These are phyloP conservation scores for Epiblema foenella DNA, from an alignment of 2,888 invertebrate genomes.

Conservation along the genomic window DNA sequence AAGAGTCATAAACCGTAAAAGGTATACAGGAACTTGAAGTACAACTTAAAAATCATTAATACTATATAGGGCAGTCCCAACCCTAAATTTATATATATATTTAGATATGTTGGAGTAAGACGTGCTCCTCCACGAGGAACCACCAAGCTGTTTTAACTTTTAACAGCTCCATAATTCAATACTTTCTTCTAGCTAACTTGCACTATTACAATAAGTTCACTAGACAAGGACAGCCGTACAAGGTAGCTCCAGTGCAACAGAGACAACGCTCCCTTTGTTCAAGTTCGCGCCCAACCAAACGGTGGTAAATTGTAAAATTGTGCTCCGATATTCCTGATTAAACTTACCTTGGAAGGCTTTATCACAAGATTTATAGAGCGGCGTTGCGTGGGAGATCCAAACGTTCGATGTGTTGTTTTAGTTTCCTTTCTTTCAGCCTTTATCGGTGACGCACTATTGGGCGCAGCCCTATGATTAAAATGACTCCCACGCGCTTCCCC, in stretches of 20 bases:
- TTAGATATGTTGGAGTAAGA: background rate
- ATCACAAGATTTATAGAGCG: background rate
- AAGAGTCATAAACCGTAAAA: too few species aligned
- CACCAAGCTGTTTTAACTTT: slow-evolving; percentile 11
- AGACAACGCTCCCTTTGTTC: slow-evolving; percentile 25
- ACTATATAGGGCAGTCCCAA: background rate
- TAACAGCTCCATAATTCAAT: slow-evolving; percentile 41
- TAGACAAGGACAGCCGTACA: slow-evolving; percentile 15
- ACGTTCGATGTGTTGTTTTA: too few species aligned
- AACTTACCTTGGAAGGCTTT: slow-evolving; percentile 28
- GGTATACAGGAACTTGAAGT: too few species aligned
- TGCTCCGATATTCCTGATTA: slow-evolving; percentile 35
- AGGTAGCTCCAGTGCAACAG: background rate
- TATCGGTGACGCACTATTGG: too few species aligned
- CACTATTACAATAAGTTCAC: slow-evolving; percentile 44
- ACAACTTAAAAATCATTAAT: too few species aligned
- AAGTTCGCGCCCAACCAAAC: slow-evolving; percentile 21
- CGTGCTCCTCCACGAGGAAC: slow-evolving; percentile 8
- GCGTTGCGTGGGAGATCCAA: too few species aligned
- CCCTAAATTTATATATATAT: too few species aligned
- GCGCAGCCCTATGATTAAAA: too few species aligned
- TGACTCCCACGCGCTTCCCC: too few species aligned
- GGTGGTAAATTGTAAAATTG: slow-evolving; percentile 40
- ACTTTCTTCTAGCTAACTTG: slow-evolving; percentile 42
- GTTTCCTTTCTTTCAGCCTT: too few species aligned